Evolutionary conservation across 2,888 invertebrate species (phyloP), one percentile per base, ranked within the genome.

Genomic region (Drosophila demipolita): DNA sequence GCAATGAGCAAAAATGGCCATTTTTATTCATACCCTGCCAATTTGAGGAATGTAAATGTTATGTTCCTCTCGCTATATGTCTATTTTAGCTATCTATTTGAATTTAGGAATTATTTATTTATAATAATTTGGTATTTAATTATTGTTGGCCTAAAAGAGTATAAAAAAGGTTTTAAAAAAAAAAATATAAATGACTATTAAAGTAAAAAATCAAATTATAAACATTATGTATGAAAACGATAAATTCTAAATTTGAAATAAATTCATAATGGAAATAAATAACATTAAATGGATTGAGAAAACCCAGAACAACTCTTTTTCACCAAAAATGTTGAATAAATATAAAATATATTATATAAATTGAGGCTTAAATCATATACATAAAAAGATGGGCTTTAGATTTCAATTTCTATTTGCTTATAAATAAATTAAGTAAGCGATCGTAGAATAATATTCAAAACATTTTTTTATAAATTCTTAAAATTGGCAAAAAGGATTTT

Each of bases 1-100:
- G 50, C 32, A 50, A 42, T 42, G 50, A 63, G 50, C 65, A 71
- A 61, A 38, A 53, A 33, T 35, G n/a, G 36, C 58, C 58, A 71
- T 67, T 45, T 45, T 42, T n/a, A 9, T 26, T 5, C 26, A 69
- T 79, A 76, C 69, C 65, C 76, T 74, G 61, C 33, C 61, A 38
- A 17, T 17, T 38, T 17, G 8, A 3, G 17, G 17, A 38, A 38
- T 38, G 38, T 17, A 2, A 8, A 17, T 38, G 17, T 8, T 38
- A 17, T 38, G 17, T 17, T 8, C 7, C 17, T 17, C 3, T 38
- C 17, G 8, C 7, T 38, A 17, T 7, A 38, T 17, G 1, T 8
- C 17, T 8, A 17, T 3, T 38, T 17, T 15, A 36, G 36, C 3
- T 38, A 38, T 17, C 38, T 38, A 38, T 38, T 38, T 38, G 8